Evolutionary conservation across 1,140 invertebrate species (phyloP).

Genomic region (Drosophila mayri): DNA sequence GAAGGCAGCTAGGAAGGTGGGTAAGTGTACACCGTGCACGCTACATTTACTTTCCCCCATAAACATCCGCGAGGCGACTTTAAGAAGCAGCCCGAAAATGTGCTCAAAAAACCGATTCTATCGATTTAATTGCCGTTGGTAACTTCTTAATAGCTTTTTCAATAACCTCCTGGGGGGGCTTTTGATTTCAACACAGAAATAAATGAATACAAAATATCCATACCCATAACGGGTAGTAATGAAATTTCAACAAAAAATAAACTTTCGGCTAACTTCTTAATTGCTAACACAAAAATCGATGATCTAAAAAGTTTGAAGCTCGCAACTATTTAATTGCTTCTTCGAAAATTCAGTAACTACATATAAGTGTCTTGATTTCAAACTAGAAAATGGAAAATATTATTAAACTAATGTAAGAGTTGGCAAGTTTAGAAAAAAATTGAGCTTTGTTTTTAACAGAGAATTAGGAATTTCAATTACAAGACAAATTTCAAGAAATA

Average conservation of each 20-base stretch:
- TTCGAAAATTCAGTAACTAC: not conserved
- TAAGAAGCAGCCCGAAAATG: constrained; percentile 8
- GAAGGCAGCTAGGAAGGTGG: not conserved
- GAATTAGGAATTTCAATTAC: not conserved
- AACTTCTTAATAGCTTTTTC: constrained; percentile 36
- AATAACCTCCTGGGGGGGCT: not conserved
- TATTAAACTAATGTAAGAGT: too few relatives aligned
- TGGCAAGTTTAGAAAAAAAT: not conserved
- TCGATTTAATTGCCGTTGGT: constrained; percentile 30
- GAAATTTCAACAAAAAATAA: constrained; percentile 16
- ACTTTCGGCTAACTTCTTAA: constrained; percentile 8
- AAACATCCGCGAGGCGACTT: constrained; percentile 23
- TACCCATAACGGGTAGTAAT: not conserved
- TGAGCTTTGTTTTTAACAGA: not conserved
- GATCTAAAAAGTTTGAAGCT: constrained; percentile 7
- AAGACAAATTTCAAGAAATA: too few relatives aligned
- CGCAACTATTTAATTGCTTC: constrained; percentile 1
- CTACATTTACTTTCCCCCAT: constrained; percentile 46
- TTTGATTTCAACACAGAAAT: constrained; percentile 4
- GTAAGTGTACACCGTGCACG: constrained; percentile 9
- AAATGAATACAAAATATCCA: constrained; percentile 7
- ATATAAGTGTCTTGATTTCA: not conserved
- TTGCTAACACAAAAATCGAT: constrained; percentile 4
- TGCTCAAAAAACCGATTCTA: constrained; percentile 3
- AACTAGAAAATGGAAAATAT: not conserved